Base-by-base conservation (phyloP, 2,888 invertebrate species). In the Podabrus alpinus region DNA sequence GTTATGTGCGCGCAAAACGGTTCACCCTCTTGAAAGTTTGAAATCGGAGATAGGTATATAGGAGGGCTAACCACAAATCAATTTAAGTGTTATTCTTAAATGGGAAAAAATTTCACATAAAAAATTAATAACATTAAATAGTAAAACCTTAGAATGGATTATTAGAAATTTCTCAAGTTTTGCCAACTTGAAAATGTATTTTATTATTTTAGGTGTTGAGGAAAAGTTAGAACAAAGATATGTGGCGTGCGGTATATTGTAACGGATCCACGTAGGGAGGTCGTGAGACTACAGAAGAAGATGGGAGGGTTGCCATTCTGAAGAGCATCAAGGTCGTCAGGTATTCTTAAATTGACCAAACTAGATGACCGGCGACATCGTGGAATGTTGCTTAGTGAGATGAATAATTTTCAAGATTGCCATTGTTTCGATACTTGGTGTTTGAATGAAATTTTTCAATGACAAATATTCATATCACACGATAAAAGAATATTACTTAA, bases 241-340 rank as follows among this genome's bases (percentile, higher is more conserved):
- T 64, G 61, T 68, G 67, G 29, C 59, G 60, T 61, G 67, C 66
- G 66, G 71, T 67, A 66, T 71, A 62, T 60, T 67, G 67, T 72
- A 72, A 72, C 72, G 68, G 79, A 68, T 77, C 75, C 75, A 62
- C 71, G 73, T 77, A 75, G 77, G 79, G 76, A 77, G 79, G 79
- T 80, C 79, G 77, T 78, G 76, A 75, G 80, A 79, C 73, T 78
- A 76, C 78, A 77, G 76, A 79, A 71, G 75, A 77, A 77, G 75
- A 74, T 66, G 71, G 77, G 62, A 64, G 78, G 77, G 79, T 79
- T 80, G 81, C 80, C 80, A 80, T 80, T 79, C 79, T 77, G 72
- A 45, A 45, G 72, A 59, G 74, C 77, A 73, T 76, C 81, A 83
- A 83, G 83, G 83, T 73, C 82, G 82, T 77, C 81, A 71, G 79